Conservation (phyloP, 2,888 invertebrate species). For the Pyralis farinalis region DNA sequence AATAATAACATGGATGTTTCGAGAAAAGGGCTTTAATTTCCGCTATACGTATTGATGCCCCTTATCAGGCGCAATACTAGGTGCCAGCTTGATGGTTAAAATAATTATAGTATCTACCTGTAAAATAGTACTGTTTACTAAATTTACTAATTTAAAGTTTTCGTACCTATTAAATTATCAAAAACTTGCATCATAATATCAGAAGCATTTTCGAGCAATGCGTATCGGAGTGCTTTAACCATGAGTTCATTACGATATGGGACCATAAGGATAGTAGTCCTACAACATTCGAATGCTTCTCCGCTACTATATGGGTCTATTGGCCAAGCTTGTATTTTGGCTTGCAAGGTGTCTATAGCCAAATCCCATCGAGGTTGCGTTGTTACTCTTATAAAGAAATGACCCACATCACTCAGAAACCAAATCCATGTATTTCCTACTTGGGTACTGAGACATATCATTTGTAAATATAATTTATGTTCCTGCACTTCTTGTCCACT, state of each 20-base stretch:
- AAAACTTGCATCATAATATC: slow-evolving; percentile 58
- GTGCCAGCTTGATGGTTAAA: no score
- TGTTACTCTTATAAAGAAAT: slow-evolving; percentile 62
- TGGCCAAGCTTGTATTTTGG: slow-evolving; percentile 54
- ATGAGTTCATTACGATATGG: slow-evolving; percentile 67
- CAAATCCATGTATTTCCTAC: slow-evolving; percentile 62
- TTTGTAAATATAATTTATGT: slow-evolving; percentile 56
- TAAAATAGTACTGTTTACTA: no score
- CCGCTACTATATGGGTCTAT: slow-evolving; percentile 64
- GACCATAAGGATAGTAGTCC: slow-evolving; percentile 52
- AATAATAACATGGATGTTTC: no score
- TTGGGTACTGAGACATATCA: slow-evolving; percentile 61
- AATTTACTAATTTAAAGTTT: no score
- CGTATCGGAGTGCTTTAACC: slow-evolving; percentile 57
- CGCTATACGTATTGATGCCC: no score
- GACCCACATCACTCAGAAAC: slow-evolving; percentile 60
- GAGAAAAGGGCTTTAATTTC: no score
- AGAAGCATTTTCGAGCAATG: slow-evolving; percentile 59
- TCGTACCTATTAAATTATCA: slow-evolving; percentile 59
- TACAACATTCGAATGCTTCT: slow-evolving; percentile 64
- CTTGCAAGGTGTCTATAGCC: slow-evolving; percentile 55
- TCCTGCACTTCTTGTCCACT: slow-evolving; percentile 42
- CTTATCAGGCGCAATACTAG: no score
- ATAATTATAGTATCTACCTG: no score
- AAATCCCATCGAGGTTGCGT: slow-evolving; percentile 66